Percentiles rank a stretch among this genome's conserved stretches.
Conservation (phyloP, 2,888 invertebrate species). For the Ophioninae sp. region DNA sequence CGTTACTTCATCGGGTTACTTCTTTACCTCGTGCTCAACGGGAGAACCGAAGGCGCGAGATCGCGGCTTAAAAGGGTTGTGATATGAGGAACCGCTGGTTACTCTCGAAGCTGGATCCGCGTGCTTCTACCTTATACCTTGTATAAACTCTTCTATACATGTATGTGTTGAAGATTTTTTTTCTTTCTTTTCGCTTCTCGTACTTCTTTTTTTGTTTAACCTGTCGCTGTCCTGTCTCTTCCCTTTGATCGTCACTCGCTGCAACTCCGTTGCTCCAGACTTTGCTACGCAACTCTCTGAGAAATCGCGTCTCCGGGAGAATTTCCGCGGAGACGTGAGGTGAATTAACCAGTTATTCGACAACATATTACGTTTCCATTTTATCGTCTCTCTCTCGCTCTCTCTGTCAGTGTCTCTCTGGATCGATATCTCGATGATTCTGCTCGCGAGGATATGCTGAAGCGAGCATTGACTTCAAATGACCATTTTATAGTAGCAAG, state of each 20-base stretch:
- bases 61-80: slow-evolving; percentile 74
- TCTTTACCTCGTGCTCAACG: slow-evolving; percentile 34
- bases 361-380: slow-evolving; percentile 22
- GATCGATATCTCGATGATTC: background rate
- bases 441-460: background rate
- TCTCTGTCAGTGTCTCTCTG: background rate
- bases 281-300: slow-evolving; percentile 53
- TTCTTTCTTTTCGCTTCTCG: slow-evolving; percentile 51
- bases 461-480: background rate
- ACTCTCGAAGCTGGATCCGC: slow-evolving; percentile 58
- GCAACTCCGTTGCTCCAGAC: slow-evolving; percentile 25
- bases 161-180: background rate
- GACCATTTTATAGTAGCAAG: background rate
- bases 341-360: slow-evolving; percentile 45
- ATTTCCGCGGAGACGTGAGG: slow-evolving; percentile 61
- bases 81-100: slow-evolving; percentile 77
- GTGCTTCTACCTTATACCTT: slow-evolving; percentile 59
- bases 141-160: slow-evolving; percentile 40
- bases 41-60: slow-evolving; percentile 31
- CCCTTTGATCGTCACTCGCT: slow-evolving; percentile 29
- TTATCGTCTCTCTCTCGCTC: background rate
- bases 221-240: slow-evolving; percentile 49
- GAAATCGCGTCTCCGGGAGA: slow-evolving; percentile 51
- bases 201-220: slow-evolving; percentile 49
- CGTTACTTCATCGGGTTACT: slow-evolving; percentile 73